These are phyloP conservation scores for Sceloporus tristichus DNA, from an alignment of 2,113 vertebrate genomes.

Conservation along the genomic window DNA sequence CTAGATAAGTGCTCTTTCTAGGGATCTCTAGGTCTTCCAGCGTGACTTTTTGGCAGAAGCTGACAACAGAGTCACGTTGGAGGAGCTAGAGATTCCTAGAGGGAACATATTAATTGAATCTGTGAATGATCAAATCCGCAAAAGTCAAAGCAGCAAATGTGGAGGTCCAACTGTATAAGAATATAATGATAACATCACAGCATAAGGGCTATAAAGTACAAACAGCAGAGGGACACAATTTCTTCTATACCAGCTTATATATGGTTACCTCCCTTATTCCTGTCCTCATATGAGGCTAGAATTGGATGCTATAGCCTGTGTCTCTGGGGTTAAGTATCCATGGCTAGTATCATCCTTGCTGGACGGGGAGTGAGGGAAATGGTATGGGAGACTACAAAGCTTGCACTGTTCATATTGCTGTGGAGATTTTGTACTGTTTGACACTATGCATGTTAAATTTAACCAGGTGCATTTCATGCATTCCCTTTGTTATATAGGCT, in stretches of 20 bases:
- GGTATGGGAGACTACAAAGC: neutral
- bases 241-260: neutral
- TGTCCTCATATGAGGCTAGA: neutral
- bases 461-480: neutral
- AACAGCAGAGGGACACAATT: neutral
- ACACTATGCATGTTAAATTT: neutral
- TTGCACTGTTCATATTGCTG: neutral
- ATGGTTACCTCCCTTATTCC: neutral
- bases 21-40: too few relatives aligned
- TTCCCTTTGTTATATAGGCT: neutral
- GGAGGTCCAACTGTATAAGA: too few relatives aligned
- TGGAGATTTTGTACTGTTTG: neutral
- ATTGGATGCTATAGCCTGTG: neutral
- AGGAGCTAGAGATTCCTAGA: too few relatives aligned
- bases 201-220: neutral
- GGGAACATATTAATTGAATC: too few relatives aligned
- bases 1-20: too few relatives aligned
- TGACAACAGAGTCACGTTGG: too few relatives aligned
- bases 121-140: too few relatives aligned
- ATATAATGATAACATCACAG: neutral
- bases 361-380: neutral
- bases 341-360: neutral
- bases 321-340: neutral
- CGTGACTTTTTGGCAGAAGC: too few relatives aligned
- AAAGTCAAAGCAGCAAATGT: too few relatives aligned